Evolutionary conservation across 2,797 vertebrate species (phyloP), one percentile per base, ranked within the genome.

Genomic region (Sebastes jordani): DNA sequence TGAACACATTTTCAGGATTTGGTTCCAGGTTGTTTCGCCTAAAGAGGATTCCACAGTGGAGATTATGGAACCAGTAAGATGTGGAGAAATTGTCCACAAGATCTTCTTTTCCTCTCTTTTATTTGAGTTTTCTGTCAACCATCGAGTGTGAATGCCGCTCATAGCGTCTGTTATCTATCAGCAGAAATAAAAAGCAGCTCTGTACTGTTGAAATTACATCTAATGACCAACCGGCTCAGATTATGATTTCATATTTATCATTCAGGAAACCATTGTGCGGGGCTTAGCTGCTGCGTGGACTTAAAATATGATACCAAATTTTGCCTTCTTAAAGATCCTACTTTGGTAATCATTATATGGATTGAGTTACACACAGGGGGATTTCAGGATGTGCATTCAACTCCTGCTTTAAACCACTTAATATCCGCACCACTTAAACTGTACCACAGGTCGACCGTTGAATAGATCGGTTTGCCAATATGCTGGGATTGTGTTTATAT

Each of bases 31-130:
- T 42, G 73, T 25, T 89, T 85, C 22, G 49, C 58, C n/a, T 78
- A 78, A 91, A 90, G 82, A 90, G 85, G 88, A 85, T 92, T 89
- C 59, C 36, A 46, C 27, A 14, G 42, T 65, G 69, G 71, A 91
- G 86, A 87, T 90, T 84, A 92, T 71, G 34, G 8, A 86, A 70
- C 68, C 58, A 46, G 63, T 68, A 55, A 88, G 38, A 69, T 8
- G 38, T 27, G 58, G 32, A 68, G 56, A 74, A 71, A 65, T 56
- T 34, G 16, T 30, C 30, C 76, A 29, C 3, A 4, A 13, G 27
- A 36, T 75, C 16, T 20, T 32, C 36, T 22, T 49, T 59, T 4
- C 46, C 46, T n/a, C 54, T 59, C 34, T 29, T 42, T 42, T 18
- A 55, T 84, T 76, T 63, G 59, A 49, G 16, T 29, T 73, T 23